Base-by-base conservation (phyloP, 2,797 vertebrate species). In the Denticeps clupeoides region DNA sequence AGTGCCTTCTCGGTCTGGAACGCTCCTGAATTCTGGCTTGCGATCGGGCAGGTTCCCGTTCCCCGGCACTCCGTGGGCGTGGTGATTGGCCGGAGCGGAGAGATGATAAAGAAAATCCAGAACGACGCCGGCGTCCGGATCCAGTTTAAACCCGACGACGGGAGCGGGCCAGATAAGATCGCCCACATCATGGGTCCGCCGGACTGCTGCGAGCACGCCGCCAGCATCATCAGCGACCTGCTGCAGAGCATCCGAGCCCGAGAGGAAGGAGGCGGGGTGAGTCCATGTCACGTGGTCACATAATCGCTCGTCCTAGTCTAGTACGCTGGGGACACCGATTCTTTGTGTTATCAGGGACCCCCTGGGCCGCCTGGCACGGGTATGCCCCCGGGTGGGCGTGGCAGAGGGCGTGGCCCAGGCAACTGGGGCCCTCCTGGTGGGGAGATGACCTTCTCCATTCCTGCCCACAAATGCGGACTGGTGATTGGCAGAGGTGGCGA, bases 41-140 rank as follows among this genome's bases (percentile, higher is more conserved):
- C 47, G 31, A 63, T 62, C 57, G 32, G 55, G 6, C 70, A 96
- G 92, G 85, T 96, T 1, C 87, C 91, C 0, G 93, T 97, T 2
- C 92, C 93, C 0, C 84, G 91, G 15, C 91, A 94, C 67, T 94
- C 92, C 3, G 93, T 97, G 0, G 93, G 91, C 1, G 92, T 97
- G 2, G 89, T 96, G 27, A 96, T 96, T 13, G 93, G 93, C 12
- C 84, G 90, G 29, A 93, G 60, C 1, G 92, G 93, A 4, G 93
- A 96, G 56, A 97, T 97, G 93, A 97, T 97, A 33, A 97, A 97
- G 68, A 97, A 97, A 65, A 97, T 97, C 56, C 93, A 97, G 77
- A 93, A 83, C 0, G 93, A 97, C 0, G 89, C 92, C 0, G 92
- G 93, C 0, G 93, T 96, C 29, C 82, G 91, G 67, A 97, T 97